Evolutionary conservation across 53 echinoderm and acorn worm genomes (phyloP).

Genomic region (Henricia sp.): DNA sequence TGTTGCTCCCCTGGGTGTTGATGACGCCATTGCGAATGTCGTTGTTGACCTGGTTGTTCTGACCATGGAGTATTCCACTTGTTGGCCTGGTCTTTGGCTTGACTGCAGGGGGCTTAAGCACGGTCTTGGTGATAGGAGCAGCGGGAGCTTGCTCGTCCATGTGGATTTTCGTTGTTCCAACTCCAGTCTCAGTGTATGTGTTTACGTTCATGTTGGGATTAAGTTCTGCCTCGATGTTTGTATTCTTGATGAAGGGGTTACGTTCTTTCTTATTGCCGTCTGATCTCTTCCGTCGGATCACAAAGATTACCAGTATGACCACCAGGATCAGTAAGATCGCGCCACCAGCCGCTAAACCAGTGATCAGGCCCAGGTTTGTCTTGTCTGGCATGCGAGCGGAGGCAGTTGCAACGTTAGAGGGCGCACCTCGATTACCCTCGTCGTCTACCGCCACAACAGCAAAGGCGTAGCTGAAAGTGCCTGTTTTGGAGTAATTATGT

Average conservation of each 20-base stretch:
- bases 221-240: not conserved
- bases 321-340: conserved; percentile 21
- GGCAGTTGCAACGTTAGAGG: conserved; percentile 80
- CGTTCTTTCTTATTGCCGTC: not conserved
- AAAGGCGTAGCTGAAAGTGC: conserved; percentile 68
- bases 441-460: conserved; percentile 88
- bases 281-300: not conserved
- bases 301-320: not conserved
- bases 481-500: conserved; percentile 27
- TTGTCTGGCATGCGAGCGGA: conserved; percentile 37
- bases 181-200: too few relatives aligned
- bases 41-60: too few relatives aligned
- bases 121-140: too few relatives aligned
- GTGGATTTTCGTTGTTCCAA: too few relatives aligned
- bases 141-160: too few relatives aligned
- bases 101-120: too few relatives aligned
- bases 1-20: too few relatives aligned
- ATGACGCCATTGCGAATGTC: too few relatives aligned
- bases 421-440: conserved; percentile 70
- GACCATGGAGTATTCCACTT: too few relatives aligned
- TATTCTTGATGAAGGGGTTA: not conserved
- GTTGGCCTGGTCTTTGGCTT: too few relatives aligned
- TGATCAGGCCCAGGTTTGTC: not conserved
- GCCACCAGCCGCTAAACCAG: not conserved
- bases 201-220: too few relatives aligned